Base-by-base conservation (phyloP, 2,113 vertebrate species). In the Cyanoramphus novaezelandiae region DNA sequence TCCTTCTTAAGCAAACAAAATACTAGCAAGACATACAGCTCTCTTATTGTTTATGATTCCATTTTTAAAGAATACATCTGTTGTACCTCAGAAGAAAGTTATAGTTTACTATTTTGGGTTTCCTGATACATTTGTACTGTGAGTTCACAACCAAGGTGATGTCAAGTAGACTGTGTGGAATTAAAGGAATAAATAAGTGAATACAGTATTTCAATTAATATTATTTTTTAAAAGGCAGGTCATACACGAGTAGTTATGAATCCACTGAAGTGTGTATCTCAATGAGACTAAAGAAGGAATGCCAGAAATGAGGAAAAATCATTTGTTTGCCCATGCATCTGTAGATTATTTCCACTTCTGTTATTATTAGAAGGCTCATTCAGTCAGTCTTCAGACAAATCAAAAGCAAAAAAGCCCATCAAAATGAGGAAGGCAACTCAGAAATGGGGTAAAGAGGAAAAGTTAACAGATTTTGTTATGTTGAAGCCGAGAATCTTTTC, bases 1-100 rank as follows among this genome's bases (percentile, higher is more conserved):
- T 93, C 57, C 29, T 78, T 89, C 27, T 82, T 88, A 93, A 88
- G 55, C 33, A 68, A 92, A 84, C 50, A 89, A 86, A 88, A 19
- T 82, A 70, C 52, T 89, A 67, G 39, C 43, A 87, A 93, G 65
- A 71, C n/a, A 39, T 78, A 50, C 14, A 8, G 6, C 53, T 67
- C n/a, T 20, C 46, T 86, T 62, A 25, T 11, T 81, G n/a, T 59
- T 90, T 63, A 17, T 44, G 9, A 13, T 29, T 46, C 16, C 8
- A 25, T 39, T 85, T 18, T 17, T 1, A 5, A 24, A 63, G 47
- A 85, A 37, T 52, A 21, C 55, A 39, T 11, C n/a, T 28, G 11
- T 52, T 92, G 0, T 7, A 74, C 46, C 12, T 55, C 43, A 37
- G 63, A 79, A 81, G 18, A 17, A 78, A 62, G 25, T 69, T 47